Evolutionary conservation across 2,113 vertebrate genomes (phyloP).

Genomic region (Hyperoodon ampullatus): DNA sequence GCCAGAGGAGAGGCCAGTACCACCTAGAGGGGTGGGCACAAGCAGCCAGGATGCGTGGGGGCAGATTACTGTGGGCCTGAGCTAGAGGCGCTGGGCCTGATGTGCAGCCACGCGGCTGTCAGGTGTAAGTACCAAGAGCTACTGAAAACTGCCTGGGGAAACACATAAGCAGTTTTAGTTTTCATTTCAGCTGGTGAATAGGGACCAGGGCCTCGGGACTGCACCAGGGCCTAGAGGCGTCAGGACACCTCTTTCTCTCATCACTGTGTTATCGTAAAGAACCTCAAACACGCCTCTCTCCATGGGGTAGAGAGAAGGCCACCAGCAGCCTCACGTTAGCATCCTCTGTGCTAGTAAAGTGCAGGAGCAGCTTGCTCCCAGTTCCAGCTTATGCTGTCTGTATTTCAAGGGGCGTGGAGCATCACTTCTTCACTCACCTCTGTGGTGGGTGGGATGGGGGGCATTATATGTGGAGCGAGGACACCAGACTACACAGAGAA

Average conservation of each 20-base stretch:
- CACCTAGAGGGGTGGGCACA: not conserved
- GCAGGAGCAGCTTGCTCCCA: not conserved
- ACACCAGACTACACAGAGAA: not conserved
- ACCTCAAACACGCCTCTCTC: not conserved
- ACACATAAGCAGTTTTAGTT: not conserved
- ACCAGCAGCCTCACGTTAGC: accelerated
- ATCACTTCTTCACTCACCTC: not conserved
- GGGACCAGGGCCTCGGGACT: not conserved
- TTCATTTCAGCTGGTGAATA: not conserved
- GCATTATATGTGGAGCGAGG: not conserved
- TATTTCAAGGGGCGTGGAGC: not conserved
- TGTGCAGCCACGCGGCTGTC: not conserved
- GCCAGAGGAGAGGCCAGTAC: not conserved
- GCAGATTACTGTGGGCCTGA: not conserved
- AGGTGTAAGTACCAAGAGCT: not conserved
- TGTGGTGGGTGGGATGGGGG: too few species aligned
- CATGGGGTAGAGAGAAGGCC: not conserved
- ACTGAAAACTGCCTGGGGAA: not conserved
- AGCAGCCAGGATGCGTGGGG: not conserved
- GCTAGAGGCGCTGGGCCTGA: not conserved
- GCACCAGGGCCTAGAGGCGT: not conserved
- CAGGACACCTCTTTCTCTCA: not conserved
- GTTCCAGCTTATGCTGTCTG: accelerated
- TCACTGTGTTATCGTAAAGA: not conserved
- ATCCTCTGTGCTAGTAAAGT: not conserved